Conservation (phyloP, 1,140 invertebrate genomes). For the Tetraneura akinire region DNA sequence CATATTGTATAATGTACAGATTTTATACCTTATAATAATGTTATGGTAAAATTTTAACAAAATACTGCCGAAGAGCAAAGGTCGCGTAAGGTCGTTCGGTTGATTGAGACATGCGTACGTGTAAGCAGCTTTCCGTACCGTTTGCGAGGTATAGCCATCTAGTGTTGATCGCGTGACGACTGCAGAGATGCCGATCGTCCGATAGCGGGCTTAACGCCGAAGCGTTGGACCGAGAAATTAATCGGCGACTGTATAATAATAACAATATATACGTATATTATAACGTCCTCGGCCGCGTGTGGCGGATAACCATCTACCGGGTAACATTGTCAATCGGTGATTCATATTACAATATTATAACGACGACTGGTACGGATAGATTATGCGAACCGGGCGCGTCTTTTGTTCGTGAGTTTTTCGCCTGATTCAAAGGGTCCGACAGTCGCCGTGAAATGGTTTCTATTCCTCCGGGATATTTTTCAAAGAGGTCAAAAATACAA, state of each 20-base stretch:
- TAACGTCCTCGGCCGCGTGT: background rate
- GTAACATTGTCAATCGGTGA: slow-evolving; percentile 31
- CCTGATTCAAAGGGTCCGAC: slow-evolving; percentile 25
- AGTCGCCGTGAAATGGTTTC: slow-evolving; percentile 9
- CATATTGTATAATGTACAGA: too few relatives aligned
- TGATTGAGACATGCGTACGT: slow-evolving; percentile 8
- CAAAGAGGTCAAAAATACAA: background rate
- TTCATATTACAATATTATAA: background rate
- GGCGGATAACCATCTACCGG: slow-evolving; percentile 33
- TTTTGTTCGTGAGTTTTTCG: background rate
- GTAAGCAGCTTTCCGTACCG: background rate
- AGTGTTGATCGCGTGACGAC: slow-evolving; percentile 11
- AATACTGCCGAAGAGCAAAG: background rate
- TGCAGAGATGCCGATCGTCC: background rate
- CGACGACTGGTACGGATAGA: background rate
- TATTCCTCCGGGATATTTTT: background rate
- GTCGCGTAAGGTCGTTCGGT: background rate
- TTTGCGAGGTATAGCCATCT: background rate
- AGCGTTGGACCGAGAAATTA: slow-evolving; percentile 33
- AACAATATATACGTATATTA: too few relatives aligned
- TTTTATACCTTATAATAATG: too few relatives aligned
- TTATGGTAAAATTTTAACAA: too few relatives aligned
- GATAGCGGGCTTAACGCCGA: background rate
- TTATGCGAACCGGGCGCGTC: background rate
- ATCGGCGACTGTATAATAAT: slow-evolving; percentile 11